Evolutionary conservation across 2,888 invertebrate genomes (phyloP).

Genomic region (Onchidella celtica): DNA sequence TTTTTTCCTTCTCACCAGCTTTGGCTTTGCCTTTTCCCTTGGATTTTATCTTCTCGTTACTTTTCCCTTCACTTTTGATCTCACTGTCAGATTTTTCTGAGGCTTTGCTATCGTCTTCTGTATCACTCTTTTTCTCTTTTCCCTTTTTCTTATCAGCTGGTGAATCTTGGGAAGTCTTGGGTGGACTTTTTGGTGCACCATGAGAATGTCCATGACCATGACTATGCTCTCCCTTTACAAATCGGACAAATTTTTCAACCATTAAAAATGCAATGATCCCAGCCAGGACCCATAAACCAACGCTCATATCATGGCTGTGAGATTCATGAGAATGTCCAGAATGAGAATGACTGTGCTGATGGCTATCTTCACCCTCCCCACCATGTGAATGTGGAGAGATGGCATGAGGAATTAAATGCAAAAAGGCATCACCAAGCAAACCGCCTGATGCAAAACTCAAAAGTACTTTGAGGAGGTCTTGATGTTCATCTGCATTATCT

Average conservation of each 20-base stretch:
- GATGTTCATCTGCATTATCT: slow-evolving; percentile 87
- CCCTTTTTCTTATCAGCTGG: slow-evolving; percentile 13
- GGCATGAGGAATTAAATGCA: slow-evolving; percentile 99
- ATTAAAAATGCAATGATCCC: slow-evolving; percentile 95
- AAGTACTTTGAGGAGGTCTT: slow-evolving; percentile 91
- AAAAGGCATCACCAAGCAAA: slow-evolving; percentile 97
- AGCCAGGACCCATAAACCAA: slow-evolving; percentile 95
- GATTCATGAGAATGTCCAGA: slow-evolving; percentile 81
- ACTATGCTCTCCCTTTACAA: slow-evolving; percentile 87
- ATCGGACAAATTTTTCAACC: slow-evolving; percentile 89
- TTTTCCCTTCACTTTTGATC: background rate
- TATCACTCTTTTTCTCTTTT: slow-evolving; percentile 32
- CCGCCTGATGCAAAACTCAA: slow-evolving; percentile 84
- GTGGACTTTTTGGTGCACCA: background rate
- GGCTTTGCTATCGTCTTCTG: slow-evolving; percentile 3
- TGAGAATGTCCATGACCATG: slow-evolving; percentile 85
- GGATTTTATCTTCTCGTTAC: background rate
- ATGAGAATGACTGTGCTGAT: slow-evolving; percentile 80
- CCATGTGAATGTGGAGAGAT: slow-evolving; percentile 82
- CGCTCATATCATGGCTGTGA: slow-evolving; percentile 88
- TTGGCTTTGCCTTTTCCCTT: background rate
- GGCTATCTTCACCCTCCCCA: slow-evolving; percentile 81
- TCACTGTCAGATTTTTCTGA: background rate
- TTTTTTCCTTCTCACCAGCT: slow-evolving; percentile 9
- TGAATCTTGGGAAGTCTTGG: background rate